phyloP scores from a whole-genome alignment of 2,888 invertebrate genomes.

The Dioctria linearis region DNA sequence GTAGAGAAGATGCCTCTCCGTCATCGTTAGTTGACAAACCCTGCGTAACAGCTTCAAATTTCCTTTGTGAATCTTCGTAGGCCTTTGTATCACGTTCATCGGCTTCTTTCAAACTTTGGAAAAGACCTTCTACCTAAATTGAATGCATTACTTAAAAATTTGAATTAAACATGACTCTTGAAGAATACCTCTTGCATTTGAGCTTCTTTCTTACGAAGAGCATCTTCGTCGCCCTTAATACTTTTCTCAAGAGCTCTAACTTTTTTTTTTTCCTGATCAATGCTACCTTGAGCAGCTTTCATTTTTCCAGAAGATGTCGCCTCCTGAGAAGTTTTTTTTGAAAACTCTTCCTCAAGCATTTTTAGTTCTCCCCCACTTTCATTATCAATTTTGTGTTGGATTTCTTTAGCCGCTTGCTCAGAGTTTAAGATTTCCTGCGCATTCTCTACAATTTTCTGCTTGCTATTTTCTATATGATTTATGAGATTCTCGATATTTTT shows the following conservation, averaged over 20 bases:
- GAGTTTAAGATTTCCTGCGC: constrained; percentile 73
- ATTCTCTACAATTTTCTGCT: constrained; percentile 73
- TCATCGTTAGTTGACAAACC: constrained; percentile 86
- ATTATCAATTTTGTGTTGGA: constrained; percentile 78
- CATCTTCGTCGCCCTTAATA: constrained; percentile 78
- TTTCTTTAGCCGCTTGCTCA: constrained; percentile 75
- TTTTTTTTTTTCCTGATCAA: constrained; percentile 79
- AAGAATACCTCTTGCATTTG: constrained; percentile 73
- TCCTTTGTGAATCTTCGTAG: constrained; percentile 81
- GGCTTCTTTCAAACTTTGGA: constrained; percentile 79
- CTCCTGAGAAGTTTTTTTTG: constrained; percentile 78
- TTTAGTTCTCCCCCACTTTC: constrained; percentile 79
- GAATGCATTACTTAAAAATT: neutral
- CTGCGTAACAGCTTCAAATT: constrained; percentile 86
- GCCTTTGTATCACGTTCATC: constrained; percentile 79
- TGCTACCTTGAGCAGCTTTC: constrained; percentile 77
- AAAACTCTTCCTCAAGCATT: constrained; percentile 77
- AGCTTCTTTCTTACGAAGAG: constrained; percentile 75
- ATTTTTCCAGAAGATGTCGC: constrained; percentile 77
- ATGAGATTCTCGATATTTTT: constrained; percentile 73
- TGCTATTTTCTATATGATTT: constrained; percentile 75
- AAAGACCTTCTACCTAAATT: constrained; percentile 74
- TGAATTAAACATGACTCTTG: neutral
- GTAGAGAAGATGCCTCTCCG: constrained; percentile 86
- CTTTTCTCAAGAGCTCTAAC: constrained; percentile 79